Conservation (phyloP, 2,888 invertebrate species). For the Leucoma salicis region DNA sequence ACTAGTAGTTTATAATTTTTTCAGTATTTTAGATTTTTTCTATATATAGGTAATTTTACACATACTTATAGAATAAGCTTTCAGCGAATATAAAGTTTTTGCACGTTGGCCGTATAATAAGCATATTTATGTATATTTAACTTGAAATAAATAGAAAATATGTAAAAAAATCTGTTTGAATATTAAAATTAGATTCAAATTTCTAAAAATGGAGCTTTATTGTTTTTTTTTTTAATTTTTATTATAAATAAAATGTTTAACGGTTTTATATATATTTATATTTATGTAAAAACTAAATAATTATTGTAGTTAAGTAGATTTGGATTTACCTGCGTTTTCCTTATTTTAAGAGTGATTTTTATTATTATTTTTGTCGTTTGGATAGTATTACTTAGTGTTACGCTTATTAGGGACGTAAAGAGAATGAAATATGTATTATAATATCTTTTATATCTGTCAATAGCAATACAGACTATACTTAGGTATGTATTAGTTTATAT, state of each 20-base stretch:
- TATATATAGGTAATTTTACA: slow-evolving; percentile 45
- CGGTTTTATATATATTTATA: slow-evolving; percentile 60
- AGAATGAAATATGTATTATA: slow-evolving; percentile 2
- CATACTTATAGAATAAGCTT: slow-evolving; percentile 58
- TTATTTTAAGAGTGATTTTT: slow-evolving; percentile 48
- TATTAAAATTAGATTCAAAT: slow-evolving; percentile 52
- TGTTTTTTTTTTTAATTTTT: slow-evolving; percentile 35
- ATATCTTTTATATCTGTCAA: slow-evolving; percentile 14
- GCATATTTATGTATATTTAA: slow-evolving; percentile 56
- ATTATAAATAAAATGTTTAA: slow-evolving; percentile 42
- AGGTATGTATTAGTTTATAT: too few relatives aligned
- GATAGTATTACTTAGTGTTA: slow-evolving; percentile 41
- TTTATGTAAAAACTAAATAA: slow-evolving; percentile 53
- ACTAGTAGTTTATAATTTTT: slow-evolving; percentile 49
- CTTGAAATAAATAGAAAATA: slow-evolving; percentile 41
- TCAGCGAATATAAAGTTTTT: slow-evolving; percentile 54
- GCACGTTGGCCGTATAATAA: slow-evolving; percentile 65
- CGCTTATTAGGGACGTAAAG: slow-evolving; percentile 24
- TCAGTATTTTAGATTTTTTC: slow-evolving; percentile 58
- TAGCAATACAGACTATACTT: too few relatives aligned
- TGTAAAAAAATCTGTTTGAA: slow-evolving; percentile 37
- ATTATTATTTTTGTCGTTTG: slow-evolving; percentile 43
- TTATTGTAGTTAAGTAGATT: slow-evolving; percentile 54
- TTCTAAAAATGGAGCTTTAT: slow-evolving; percentile 61
- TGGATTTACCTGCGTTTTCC: slow-evolving; percentile 52